Percentiles rank a stretch among this genome's conserved stretches.
Evolutionary conservation across 2,113 vertebrate genomes (phyloP).

Genomic region (Stictonetta naevosa): DNA sequence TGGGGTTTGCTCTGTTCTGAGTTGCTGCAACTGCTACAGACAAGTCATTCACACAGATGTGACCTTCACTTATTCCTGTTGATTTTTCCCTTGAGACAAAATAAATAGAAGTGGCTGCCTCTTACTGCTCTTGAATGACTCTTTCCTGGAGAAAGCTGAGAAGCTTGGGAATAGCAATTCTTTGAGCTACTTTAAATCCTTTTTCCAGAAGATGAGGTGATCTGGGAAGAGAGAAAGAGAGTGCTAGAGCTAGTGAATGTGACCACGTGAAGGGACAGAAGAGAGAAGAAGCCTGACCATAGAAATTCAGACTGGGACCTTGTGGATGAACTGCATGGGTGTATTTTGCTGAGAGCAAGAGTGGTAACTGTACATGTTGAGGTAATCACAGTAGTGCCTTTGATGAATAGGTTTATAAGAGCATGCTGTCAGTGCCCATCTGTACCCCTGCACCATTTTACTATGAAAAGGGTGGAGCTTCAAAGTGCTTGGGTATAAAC

Average conservation of each 20-base stretch:
- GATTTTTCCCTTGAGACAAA: background rate
- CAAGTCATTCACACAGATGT: background rate
- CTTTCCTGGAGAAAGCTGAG: background rate
- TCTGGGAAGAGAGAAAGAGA: background rate
- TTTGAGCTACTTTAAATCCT: background rate
- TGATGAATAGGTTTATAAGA: background rate
- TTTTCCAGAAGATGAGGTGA: background rate
- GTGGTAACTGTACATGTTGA: background rate
- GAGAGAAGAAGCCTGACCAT: background rate
- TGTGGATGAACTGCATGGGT: background rate
- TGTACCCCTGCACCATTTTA: background rate
- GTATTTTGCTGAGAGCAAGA: background rate
- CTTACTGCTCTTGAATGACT: background rate
- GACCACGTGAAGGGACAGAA: background rate
- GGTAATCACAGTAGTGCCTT: background rate
- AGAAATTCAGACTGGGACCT: background rate
- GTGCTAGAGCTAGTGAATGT: background rate
- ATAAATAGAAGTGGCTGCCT: background rate
- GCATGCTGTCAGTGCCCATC: background rate
- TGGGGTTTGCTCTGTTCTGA: background rate
- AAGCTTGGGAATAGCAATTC: background rate
- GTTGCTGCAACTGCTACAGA: background rate
- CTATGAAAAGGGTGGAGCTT: background rate
- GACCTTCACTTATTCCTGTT: background rate
- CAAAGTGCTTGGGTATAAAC: background rate